Evolutionary conservation across 2,888 invertebrate genomes (phyloP).

Genomic region (Andrena trimmerana): DNA sequence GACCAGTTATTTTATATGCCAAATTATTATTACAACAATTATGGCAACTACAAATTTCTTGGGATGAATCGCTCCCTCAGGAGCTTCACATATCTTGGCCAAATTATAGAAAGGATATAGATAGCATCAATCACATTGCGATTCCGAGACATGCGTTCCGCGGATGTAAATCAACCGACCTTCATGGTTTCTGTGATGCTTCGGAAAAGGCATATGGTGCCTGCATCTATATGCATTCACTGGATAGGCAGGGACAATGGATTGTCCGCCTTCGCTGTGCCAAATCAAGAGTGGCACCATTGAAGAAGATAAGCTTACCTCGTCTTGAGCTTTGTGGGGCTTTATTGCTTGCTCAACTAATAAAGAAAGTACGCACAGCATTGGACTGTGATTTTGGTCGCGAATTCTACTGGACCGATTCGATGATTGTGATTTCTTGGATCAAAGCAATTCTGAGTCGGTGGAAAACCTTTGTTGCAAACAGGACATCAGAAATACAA

Average conservation of each 20-base stretch:
- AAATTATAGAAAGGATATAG: not conserved
- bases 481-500: slow-evolving; percentile 17
- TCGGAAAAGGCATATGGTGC: slow-evolving; percentile 20
- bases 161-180: not conserved
- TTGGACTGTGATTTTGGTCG: no score
- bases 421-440: slow-evolving; percentile 22
- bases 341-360: not conserved
- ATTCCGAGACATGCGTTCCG: not conserved
- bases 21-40: slow-evolving; percentile 30
- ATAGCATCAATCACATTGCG: not conserved
- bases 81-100: not conserved
- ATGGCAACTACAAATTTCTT: slow-evolving; percentile 8
- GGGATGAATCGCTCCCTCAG: slow-evolving; percentile 23
- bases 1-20: not conserved
- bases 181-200: slow-evolving; percentile 14
- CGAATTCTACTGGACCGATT: slow-evolving; percentile 12
- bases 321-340: slow-evolving; percentile 18
- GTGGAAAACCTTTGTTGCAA: slow-evolving; percentile 32
- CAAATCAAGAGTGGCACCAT: slow-evolving; percentile 16
- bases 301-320: slow-evolving; percentile 3
- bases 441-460: not conserved
- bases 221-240: not conserved
- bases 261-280: not conserved
- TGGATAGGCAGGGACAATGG: fast-evolving
- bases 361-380: not conserved